Conservation (phyloP, 2,797 vertebrate species). For the Lemur catta region DNA sequence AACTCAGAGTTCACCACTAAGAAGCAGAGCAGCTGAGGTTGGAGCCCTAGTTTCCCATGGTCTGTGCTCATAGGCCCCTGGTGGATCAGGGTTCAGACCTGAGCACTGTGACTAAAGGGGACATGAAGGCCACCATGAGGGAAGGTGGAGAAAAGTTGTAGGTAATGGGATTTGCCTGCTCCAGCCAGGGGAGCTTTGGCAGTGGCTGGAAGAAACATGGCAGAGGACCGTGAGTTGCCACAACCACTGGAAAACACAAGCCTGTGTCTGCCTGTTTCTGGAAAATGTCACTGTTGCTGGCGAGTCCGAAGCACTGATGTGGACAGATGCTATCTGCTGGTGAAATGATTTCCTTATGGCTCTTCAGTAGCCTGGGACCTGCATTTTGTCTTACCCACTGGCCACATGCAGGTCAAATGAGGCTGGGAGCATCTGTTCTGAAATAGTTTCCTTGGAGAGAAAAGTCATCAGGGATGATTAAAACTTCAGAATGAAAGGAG, state of each 20-base stretch:
- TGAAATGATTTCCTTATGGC: slow-evolving; percentile 32
- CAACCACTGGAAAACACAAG: not conserved
- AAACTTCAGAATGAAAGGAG: slow-evolving; percentile 58
- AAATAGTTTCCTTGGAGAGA: slow-evolving; percentile 46
- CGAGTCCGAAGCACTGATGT: not conserved
- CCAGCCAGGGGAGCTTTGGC: not conserved
- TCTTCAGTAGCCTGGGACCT: not conserved
- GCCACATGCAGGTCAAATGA: slow-evolving; percentile 20
- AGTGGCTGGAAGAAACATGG: not conserved
- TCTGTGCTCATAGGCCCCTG: not conserved
- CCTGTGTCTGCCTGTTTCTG: not conserved
- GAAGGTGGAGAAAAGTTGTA: not conserved
- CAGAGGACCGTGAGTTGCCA: not conserved
- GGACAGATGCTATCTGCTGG: slow-evolving; percentile 44
- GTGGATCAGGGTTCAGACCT: not conserved
- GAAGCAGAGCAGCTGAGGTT: not conserved
- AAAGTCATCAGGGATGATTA: slow-evolving; percentile 53
- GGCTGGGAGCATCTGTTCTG: slow-evolving; percentile 46
- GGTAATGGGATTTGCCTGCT: not conserved
- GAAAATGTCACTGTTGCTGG: slow-evolving; percentile 16
- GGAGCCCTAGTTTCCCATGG: not conserved
- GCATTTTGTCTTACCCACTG: not conserved
- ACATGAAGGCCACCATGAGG: not conserved
- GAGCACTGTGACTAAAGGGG: not conserved
- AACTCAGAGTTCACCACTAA: not conserved